Percentiles rank a stretch among this genome's conserved stretches.
phyloP scores from a whole-genome alignment of 2,113 vertebrate genomes.

The Sphaerodactylus townsendi region DNA sequence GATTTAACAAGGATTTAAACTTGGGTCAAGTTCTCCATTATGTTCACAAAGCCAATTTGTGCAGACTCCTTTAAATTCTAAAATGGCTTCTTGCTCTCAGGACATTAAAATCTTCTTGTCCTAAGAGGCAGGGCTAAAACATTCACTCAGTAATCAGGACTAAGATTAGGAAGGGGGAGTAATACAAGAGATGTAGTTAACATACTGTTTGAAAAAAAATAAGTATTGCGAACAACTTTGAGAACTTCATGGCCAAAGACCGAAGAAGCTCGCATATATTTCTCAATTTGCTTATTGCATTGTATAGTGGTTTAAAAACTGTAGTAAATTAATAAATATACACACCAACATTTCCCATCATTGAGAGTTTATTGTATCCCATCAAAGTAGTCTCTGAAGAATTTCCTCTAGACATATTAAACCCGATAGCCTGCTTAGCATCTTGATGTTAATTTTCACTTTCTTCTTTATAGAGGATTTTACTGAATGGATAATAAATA shows the following conservation, averaged over 20 bases:
- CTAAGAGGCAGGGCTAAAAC: no score
- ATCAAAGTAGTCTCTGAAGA: slow-evolving; percentile 1
- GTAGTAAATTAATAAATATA: not conserved
- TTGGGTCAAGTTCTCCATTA: not conserved
- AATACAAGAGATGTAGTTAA: no score
- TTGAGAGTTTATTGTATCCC: slow-evolving; percentile 5
- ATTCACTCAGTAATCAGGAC: no score
- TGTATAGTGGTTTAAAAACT: no score
- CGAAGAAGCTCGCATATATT: no score
- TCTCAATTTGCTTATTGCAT: no score
- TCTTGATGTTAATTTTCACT: slow-evolving; percentile 48
- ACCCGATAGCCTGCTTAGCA: slow-evolving; percentile 25
- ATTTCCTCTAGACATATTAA: not conserved
- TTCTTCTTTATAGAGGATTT: slow-evolving; percentile 47
- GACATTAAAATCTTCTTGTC: no score
- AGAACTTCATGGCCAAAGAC: no score
- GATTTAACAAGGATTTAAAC: not conserved
- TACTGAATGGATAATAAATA: slow-evolving; percentile 54
- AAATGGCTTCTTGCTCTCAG: no score
- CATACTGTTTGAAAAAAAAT: no score
- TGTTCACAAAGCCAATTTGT: not conserved
- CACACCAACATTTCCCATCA: not conserved
- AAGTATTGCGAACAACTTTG: no score
- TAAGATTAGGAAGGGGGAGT: no score
- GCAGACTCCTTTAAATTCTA: not conserved